Evolutionary conservation across 92 coral and sea anemone genomes (phyloP), one percentile per base, ranked within the genome.

Genomic region (Palythoa heliodiscus): DNA sequence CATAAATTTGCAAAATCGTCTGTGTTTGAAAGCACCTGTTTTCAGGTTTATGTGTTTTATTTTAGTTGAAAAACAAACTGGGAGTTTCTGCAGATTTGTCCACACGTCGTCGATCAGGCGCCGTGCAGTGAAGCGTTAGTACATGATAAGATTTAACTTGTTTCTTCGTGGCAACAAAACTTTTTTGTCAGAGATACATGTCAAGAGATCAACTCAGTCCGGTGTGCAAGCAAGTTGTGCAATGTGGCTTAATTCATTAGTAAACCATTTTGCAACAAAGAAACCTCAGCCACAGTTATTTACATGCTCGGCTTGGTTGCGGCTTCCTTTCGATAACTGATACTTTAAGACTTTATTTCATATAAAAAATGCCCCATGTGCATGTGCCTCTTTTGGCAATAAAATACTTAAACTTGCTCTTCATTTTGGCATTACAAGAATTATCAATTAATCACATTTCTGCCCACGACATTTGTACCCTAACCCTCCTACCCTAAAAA

Each of bases 21-120:
- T 24, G 61, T 64, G 43, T 76, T 37, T 76, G 81, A 54, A 48
- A 53, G 22, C 84, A 40, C 74, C 74, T 80, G 72, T 67, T 48
- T 14, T 25, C 13, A 43, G 6, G 13, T 14, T 23, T 63, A 48
- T 38, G 81, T 76, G 61, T 37, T 50, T 50, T 73, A n/a, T 0
- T 74, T 74, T 53, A 38, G 50, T 78, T 61, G 77, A 39, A 9
- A 55, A 55, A 47, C 52, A 57, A 29, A n/a, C 25, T 57, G 58
- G 19, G 25, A 77, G 14, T 20, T 19, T 60, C 55, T 38, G 38
- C 53, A 40, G 83, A 17, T 78, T 43, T 58, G 61, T 74, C 35
- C 61, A 48, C 38, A 50, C 47, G 19, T 15, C 82, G 70, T 77
- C 70, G 52, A 38, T n/a, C 39, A 57, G 23, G 52, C 70, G 69